phyloP scores from a whole-genome alignment of 1,140 invertebrate species.

The Elymnias hypermnestra region DNA sequence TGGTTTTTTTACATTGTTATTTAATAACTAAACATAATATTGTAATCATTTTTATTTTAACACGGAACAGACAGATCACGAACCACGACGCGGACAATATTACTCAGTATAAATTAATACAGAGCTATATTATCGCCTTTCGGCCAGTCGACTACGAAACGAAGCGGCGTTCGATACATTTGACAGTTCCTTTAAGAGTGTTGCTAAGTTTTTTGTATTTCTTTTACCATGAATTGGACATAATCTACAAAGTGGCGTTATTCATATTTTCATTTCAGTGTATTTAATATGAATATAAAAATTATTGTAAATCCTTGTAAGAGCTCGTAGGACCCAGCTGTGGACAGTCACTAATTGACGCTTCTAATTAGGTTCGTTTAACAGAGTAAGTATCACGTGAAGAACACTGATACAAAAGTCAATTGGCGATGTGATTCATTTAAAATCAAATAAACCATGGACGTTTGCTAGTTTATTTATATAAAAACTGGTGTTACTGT shows the following conservation, averaged over 20 bases:
- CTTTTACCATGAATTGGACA: neutral
- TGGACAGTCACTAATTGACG: no score
- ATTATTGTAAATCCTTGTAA: no score
- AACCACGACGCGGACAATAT: slow-evolving; percentile 44
- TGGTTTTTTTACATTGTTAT: slow-evolving; percentile 54
- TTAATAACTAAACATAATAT: slow-evolving; percentile 63
- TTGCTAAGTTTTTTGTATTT: slow-evolving; percentile 9
- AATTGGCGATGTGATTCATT: no score
- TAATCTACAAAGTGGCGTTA: neutral
- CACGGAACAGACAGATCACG: slow-evolving; percentile 28
- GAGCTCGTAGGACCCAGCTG: no score
- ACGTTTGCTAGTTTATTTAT: no score
- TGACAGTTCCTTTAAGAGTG: slow-evolving; percentile 36
- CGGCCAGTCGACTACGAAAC: slow-evolving; percentile 27
- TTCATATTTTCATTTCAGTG: no score
- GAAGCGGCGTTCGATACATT: slow-evolving; percentile 60
- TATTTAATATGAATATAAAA: no score
- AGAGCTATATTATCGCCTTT: slow-evolving; percentile 22
- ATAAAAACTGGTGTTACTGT: no score
- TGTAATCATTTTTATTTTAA: slow-evolving; percentile 49
- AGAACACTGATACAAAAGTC: no score
- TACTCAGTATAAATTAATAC: slow-evolving; percentile 42
- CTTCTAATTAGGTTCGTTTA: no score
- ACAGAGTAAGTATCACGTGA: no score
- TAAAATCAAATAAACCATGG: no score